Evolutionary conservation across 2,888 invertebrate species (phyloP), one percentile per base, ranked within the genome.

Genomic region (Argyresthia albistria): DNA sequence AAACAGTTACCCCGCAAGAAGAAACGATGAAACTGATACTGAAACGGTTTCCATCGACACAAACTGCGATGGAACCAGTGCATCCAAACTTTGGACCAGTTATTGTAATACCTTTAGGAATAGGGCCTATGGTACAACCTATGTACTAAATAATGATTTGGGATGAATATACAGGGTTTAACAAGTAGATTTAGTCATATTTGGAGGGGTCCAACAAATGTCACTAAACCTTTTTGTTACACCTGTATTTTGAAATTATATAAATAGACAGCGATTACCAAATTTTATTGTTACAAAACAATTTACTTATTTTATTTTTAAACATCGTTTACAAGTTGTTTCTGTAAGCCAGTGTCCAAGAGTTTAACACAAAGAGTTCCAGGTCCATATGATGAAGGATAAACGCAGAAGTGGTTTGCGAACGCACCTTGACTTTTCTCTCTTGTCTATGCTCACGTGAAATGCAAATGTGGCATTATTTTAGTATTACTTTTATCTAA

Each of bases 281-380:
- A 12, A 16, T 14, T 12, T 39, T 53, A 50, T n/a, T 50, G 4
- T 12, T 51, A 50, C 48, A 46, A 48, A 54, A 57, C 25, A 25
- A 25, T 25, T 2, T 25, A 25, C 25, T 25, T 25, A 25, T 25
- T 25, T 25, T 25, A 6, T 25, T 25, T 25, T 4, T 4, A 25
- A 25, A 25, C 2, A 57, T 65, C 62, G 63, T 65, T 66, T 64
- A 59, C 58, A 59, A 55, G 56, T 56, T 58, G 57, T 55, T 46
- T 52, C 54, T 25, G 25, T 56, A 52, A 52, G 75, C 65, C 64
- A 66, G 69, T 71, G 77, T 68, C 80, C 76, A 80, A 80, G 82
- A 80, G 73, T 75, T 69, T 79, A 81, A 82, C 78, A 55, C 53
- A 55, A 36, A 50, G 58, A 51, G 52, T 25, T 43, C 10, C 8